A percentile compares a stretch with the other conserved stretches of the same genome.
Evolutionary conservation across 2,113 vertebrate species (phyloP).

Genomic region (Prinia subflava): DNA sequence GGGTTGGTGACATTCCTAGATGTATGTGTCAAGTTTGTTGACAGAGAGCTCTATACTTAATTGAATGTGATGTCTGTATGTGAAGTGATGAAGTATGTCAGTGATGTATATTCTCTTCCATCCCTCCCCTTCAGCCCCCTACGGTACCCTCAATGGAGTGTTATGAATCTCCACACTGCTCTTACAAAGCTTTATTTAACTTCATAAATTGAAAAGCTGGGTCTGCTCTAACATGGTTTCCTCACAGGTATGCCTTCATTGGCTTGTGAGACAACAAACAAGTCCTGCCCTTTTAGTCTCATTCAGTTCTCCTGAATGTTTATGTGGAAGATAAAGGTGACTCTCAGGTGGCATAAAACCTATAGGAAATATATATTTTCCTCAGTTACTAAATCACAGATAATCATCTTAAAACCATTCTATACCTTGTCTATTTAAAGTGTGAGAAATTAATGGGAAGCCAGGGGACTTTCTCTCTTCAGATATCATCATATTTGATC

Average conservation of each 20-base stretch:
- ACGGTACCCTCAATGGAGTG: neutral
- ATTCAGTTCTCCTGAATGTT: slow-evolving; percentile 17
- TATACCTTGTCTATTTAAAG: neutral
- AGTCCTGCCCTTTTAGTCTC: slow-evolving; percentile 34
- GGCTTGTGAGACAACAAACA: slow-evolving; percentile 41
- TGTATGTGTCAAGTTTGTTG: slow-evolving; percentile 65
- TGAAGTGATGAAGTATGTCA: slow-evolving; percentile 59
- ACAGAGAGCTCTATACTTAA: slow-evolving; percentile 68
- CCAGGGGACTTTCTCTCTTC: neutral
- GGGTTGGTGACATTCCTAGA: slow-evolving; percentile 62
- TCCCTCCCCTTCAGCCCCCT: neutral
- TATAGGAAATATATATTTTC: neutral
- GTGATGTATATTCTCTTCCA: slow-evolving; percentile 21
- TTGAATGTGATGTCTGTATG: slow-evolving; percentile 65
- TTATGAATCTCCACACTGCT: slow-evolving; percentile 14
- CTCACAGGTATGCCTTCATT: neutral
- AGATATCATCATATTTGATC: neutral
- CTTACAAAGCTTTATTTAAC: slow-evolving; percentile 44
- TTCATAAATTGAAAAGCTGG: neutral
- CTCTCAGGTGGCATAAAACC: neutral
- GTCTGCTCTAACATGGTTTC: neutral
- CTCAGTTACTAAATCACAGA: neutral
- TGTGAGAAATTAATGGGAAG: neutral
- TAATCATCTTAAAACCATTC: neutral
- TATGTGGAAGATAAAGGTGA: slow-evolving; percentile 9